Conservation (phyloP, 2,113 vertebrate species). For the Himantopus leucocephalus region DNA sequence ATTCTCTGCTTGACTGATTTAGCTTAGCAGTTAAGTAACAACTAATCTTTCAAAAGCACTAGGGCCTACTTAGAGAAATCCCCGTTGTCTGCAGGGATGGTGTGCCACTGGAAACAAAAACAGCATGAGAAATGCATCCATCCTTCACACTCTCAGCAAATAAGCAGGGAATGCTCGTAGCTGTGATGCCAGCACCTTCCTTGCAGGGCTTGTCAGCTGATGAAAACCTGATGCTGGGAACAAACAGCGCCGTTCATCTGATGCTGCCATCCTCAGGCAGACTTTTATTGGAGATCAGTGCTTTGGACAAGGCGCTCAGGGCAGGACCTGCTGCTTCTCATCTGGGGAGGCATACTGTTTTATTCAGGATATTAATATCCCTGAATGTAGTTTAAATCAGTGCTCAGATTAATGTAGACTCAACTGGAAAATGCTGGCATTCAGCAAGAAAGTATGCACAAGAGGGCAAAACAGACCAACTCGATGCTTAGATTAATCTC, state of each 20-base stretch:
- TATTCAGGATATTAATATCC: neutral
- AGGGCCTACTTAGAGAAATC: constrained; percentile 68
- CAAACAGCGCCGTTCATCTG: neutral
- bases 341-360: neutral
- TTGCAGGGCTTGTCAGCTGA: neutral
- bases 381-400: neutral
- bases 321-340: neutral
- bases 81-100: constrained; percentile 53
- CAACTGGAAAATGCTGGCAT: neutral
- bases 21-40: constrained; percentile 67
- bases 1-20: constrained; percentile 66
- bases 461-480: neutral
- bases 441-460: neutral
- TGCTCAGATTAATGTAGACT: neutral
- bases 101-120: constrained; percentile 10
- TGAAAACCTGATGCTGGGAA: neutral
- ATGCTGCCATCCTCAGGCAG: constrained; percentile 2
- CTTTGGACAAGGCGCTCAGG: neutral
- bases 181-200: neutral
- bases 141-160: neutral
- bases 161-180: rapidly evolving
- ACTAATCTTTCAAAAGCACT: constrained; percentile 69
- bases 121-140: constrained; percentile 50
- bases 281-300: neutral
- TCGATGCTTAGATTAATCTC: neutral